These are phyloP conservation scores for Todus mexicanus DNA, from an alignment of 2,797 vertebrate genomes.

Conservation along the genomic window DNA sequence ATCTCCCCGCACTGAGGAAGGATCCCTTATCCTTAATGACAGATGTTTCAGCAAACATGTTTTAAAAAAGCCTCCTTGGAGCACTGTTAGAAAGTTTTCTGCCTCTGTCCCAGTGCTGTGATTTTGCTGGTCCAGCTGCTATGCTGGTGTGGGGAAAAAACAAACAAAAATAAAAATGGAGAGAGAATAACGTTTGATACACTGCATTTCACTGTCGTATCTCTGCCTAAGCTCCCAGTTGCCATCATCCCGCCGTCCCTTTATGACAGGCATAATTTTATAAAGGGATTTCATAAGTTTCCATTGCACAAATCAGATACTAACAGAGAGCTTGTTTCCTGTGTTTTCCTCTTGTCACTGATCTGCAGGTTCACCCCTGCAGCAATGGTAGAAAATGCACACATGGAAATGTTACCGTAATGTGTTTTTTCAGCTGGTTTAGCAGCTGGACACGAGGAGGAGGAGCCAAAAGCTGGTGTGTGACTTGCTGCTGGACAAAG, in stretches of 20 bases:
- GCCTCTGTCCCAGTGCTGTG: neutral
- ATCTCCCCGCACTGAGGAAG: neutral
- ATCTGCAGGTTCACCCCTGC: neutral
- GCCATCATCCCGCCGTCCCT: neutral
- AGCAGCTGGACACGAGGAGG: neutral
- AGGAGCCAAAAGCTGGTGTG: neutral
- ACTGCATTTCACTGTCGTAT: neutral
- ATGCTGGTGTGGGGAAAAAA: neutral
- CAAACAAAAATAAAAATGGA: neutral
- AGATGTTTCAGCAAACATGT: fast-evolving
- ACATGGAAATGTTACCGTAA: neutral
- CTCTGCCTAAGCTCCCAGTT: neutral
- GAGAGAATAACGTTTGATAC: neutral
- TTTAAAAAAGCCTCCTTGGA: neutral
- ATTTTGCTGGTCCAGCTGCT: neutral
- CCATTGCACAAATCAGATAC: neutral
- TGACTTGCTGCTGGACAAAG: neutral
- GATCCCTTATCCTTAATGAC: neutral
- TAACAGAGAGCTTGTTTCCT: neutral
- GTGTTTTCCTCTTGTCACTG: neutral
- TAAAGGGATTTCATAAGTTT: neutral
- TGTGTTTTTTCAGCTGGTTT: neutral
- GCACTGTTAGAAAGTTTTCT: neutral
- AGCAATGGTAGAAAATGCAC: neutral
- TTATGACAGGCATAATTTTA: neutral